Base-by-base conservation (phyloP, 1,140 invertebrate genomes). In the Neotoxoptera formosana region DNA sequence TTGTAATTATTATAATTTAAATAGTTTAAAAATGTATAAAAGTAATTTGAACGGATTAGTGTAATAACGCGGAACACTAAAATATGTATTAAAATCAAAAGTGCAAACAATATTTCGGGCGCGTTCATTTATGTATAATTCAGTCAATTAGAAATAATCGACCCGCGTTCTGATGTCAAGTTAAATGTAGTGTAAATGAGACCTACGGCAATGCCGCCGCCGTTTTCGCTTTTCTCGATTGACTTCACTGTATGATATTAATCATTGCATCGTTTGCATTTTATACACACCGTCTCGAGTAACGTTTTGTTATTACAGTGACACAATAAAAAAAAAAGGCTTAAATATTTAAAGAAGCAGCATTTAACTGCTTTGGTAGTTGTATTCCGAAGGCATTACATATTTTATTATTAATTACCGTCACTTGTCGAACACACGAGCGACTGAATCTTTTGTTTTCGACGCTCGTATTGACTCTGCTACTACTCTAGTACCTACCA, bases 121-220 rank as follows among this genome's bases (percentile, higher is more conserved):
- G 41, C 30, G 36, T 48, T 88, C 47, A n/a, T 48, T 51, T 48
- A 30, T 8, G 8, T 20, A 47, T 48, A 88, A 47, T 88, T 21
- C 86, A 48, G 45, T 88, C 45, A 88, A 88, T 88, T 88, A 88
- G 86, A 48, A 88, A 88, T 88, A 88, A 48, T 88, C 45, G 30
- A 88, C 45, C 47, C 30, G n/a, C n/a, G 30, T n/a, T n/a, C 17
- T 48, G 86, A 48, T 88, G 45, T 88, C 45, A n/a, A 48, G 86
- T 88, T 88, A 88, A 88, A 88, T 88, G 84, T 20, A 48, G 47
- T 88, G 86, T 88, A 25, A 87, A 47, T 48, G 45, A 88, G 30
- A 48, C 7, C 86, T 48, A 88, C 20, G 34, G 17, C 30, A 51
- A 34, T n/a, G 30, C n/a, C 20, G 30, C 20, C 20, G 30, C n/a